Evolutionary conservation across 2,888 invertebrate species (phyloP).

Genomic region (Megalurothrips usitatus): DNA sequence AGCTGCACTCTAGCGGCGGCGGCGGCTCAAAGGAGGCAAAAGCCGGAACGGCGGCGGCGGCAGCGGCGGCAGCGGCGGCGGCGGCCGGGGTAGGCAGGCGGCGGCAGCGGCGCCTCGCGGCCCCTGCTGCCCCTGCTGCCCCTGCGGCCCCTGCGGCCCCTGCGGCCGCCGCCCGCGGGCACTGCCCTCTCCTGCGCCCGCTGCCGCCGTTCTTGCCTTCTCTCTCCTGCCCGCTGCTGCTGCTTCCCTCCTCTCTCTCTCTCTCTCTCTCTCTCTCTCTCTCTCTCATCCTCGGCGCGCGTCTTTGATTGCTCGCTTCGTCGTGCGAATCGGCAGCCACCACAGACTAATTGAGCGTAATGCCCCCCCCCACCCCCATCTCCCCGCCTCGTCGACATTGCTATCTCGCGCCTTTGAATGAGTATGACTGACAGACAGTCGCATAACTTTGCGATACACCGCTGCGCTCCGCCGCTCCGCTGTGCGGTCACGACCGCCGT

Average conservation of each 20-base stretch:
- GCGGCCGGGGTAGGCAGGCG: background rate
- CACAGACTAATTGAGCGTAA: conserved; percentile 11
- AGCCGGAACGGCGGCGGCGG: conserved; percentile 11
- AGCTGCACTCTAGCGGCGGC: background rate
- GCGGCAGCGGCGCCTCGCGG: background rate
- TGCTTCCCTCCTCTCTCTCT: no score
- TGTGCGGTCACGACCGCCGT: background rate
- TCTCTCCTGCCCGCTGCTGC: no score
- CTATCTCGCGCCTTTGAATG: conserved; percentile 15
- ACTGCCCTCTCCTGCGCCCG: no score
- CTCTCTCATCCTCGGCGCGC: no score
- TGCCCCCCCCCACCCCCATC: background rate
- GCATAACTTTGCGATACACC: conserved; percentile 25
- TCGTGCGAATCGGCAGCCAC: background rate
- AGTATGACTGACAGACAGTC: conserved; percentile 17
- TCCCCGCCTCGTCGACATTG: background rate
- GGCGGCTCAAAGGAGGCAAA: conserved; percentile 13
- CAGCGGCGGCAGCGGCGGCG: background rate
- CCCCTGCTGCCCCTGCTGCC: background rate
- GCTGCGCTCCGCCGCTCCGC: background rate
- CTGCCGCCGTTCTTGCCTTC: background rate
- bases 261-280: no score
- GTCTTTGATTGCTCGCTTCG: no score
- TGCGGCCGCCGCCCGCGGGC: background rate
- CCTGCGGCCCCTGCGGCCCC: no score